Base-by-base conservation (phyloP, 2,113 vertebrate genomes). In the Epinephelus lanceolatus region DNA sequence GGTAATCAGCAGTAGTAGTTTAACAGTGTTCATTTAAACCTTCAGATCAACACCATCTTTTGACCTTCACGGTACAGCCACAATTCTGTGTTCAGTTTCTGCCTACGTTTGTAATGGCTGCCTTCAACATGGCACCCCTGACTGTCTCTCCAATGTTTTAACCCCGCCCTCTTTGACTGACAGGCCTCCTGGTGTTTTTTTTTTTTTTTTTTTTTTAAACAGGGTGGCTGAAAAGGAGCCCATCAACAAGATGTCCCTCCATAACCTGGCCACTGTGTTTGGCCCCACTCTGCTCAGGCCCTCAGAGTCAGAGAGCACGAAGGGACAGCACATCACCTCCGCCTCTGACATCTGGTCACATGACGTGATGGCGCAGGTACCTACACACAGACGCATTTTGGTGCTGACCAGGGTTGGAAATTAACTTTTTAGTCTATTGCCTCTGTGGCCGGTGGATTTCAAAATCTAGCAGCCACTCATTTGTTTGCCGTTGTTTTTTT, bases 221-320 rank as follows among this genome's bases (percentile, higher is more conserved):
- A 99, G 98, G 93, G 98, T 99, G 86, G 98, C 98, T 14, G 98
- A 99, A 93, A 99, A 99, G 95, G 98, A 99, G 81, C 97, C 98
- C 15, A 68, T 99, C 92, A 99, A 99, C 94, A 99, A 99, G 95
- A 99, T 99, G 98, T 99, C 98, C 53, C 97, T 99, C 80, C 98
- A 99, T 92, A 99, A 99, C 86, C 93, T 99, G 96, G 98, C 96
- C 85, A 99, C 98, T 0, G 98, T 99, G 88, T 99, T 99, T 1
- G 98, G 98, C 62, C 98, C 98, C 5, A 99, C 98, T 62, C 95
- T 99, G 93, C 95, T 99, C 93, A 95, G 98, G 91, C 98, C 98
- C 10, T 99, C 98, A 0, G 98, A 99, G 92, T 93, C 94, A 1
- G 98, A 99, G 88, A 97, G 73, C 93, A 94, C 91, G 83, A 99